These are phyloP conservation scores for Scomber colias DNA, from an alignment of 2,113 vertebrate genomes.

Conservation along the genomic window DNA sequence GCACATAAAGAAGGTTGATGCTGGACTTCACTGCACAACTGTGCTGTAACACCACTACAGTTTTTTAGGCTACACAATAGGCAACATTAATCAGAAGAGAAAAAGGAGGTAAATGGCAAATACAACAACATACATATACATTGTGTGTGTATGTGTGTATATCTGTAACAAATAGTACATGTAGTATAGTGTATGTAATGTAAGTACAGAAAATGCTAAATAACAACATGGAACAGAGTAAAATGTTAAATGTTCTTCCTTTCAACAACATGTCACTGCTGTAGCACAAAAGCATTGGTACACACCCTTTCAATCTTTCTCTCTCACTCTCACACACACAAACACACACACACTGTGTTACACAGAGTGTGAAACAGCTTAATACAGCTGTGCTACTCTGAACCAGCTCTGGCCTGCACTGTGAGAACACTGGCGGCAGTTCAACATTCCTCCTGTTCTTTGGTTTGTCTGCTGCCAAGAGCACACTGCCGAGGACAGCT, in stretches of 20 bases:
- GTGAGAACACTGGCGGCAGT: slow-evolving; percentile 75
- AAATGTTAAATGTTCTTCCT: background rate
- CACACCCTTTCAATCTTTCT: slow-evolving; percentile 9
- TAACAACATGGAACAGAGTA: background rate
- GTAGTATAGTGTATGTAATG: background rate
- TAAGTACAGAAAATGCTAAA: background rate
- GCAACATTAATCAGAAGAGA: background rate
- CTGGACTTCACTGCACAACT: slow-evolving; percentile 3
- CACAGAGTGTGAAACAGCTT: slow-evolving; percentile 69
- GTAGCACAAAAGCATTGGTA: slow-evolving; percentile 37
- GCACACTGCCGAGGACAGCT: slow-evolving; percentile 63
- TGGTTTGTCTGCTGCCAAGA: slow-evolving; percentile 64
- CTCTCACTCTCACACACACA: slow-evolving; percentile 1
- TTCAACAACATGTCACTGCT: slow-evolving; percentile 30
- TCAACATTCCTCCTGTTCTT: slow-evolving; percentile 78
- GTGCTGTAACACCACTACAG: background rate
- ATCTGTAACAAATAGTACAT: too few relatives aligned
- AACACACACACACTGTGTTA: slow-evolving; percentile 27
- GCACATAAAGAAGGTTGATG: slow-evolving; percentile 7
- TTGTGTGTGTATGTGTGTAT: too few relatives aligned
- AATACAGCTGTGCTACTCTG: slow-evolving; percentile 68
- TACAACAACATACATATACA: too few relatives aligned
- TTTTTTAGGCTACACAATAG: background rate
- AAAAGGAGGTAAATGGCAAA: background rate
- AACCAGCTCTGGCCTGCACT: slow-evolving; percentile 67